Evolutionary conservation across 2,797 vertebrate genomes (phyloP).

Genomic region (Gobionotothen gibberifrons): DNA sequence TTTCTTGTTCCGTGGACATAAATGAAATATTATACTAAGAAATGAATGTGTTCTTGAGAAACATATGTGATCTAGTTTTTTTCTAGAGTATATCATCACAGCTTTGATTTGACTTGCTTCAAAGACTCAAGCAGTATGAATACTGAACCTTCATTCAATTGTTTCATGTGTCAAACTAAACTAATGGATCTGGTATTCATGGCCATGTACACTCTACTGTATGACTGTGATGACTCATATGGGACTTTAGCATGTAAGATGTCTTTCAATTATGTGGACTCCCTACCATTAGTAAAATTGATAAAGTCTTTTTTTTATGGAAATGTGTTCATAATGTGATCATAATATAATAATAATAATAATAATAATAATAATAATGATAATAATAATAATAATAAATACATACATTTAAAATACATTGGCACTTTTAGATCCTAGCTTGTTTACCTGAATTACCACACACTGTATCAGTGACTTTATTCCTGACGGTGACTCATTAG

Average conservation of each 20-base stretch:
- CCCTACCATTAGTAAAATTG: background rate
- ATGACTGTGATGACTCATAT: conserved; percentile 3
- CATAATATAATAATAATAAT: no score
- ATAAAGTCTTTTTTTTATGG: background rate
- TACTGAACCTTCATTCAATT: conserved; percentile 10
- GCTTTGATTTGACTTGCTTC: background rate
- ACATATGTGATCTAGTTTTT: background rate
- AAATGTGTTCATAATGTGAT: background rate
- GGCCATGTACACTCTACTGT: background rate
- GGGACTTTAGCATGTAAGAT: background rate
- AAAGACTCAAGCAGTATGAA: background rate
- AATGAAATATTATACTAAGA: background rate
- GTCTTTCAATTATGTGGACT: conserved; percentile 12
- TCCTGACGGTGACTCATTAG: conserved; percentile 24
- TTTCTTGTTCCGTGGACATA: conserved; percentile 6
- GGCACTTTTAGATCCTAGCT: background rate
- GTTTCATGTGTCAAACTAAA: background rate
- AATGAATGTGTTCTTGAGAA: background rate
- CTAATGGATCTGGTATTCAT: no score
- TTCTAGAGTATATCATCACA: background rate
- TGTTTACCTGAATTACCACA: conserved; percentile 1
- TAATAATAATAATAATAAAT: background rate
- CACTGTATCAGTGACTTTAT: background rate
- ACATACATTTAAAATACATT: background rate
- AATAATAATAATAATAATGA: no score